phyloP scores from a whole-genome alignment of 2,888 invertebrate genomes.

The Phrixothrix hirtus region DNA sequence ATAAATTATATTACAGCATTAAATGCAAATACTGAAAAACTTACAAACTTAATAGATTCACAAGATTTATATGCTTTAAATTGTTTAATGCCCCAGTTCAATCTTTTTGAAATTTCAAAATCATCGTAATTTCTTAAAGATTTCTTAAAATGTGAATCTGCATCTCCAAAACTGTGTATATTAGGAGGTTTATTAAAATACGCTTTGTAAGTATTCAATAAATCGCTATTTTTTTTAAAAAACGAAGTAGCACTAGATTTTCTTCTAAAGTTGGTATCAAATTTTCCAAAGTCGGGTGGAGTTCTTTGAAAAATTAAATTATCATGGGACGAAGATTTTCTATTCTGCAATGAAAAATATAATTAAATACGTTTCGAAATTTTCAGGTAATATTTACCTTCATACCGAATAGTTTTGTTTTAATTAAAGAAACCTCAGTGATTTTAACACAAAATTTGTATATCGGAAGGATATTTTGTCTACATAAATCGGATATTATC shows the following conservation, averaged over 20 bases:
- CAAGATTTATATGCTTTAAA: conserved; percentile 4
- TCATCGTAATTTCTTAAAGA: conserved; percentile 48
- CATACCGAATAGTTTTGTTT: conserved; percentile 36
- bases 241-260: conserved; percentile 25
- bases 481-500: conserved; percentile 5
- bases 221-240: conserved; percentile 36
- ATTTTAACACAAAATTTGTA: conserved; percentile 4
- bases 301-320: conserved; percentile 22
- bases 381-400: conserved; percentile 38
- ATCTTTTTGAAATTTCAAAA: conserved; percentile 39
- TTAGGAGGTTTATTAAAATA: conserved; percentile 32
- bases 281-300: conserved; percentile 5
- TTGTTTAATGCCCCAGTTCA: conserved; percentile 7
- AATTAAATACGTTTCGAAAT: conserved; percentile 19
- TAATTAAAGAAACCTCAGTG: not conserved
- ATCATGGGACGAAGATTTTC: conserved; percentile 26
- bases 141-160: conserved; percentile 47
- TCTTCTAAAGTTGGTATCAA: not conserved
- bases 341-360: conserved; percentile 28
- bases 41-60: conserved; percentile 11
- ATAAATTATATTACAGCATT: too few relatives aligned
- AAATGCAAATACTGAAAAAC: too few relatives aligned
- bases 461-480: too few relatives aligned
- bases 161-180: conserved; percentile 43
- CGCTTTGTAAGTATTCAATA: conserved; percentile 36